Conservation (phyloP, 2,113 vertebrate genomes). For the Pseudopipra pipra region DNA sequence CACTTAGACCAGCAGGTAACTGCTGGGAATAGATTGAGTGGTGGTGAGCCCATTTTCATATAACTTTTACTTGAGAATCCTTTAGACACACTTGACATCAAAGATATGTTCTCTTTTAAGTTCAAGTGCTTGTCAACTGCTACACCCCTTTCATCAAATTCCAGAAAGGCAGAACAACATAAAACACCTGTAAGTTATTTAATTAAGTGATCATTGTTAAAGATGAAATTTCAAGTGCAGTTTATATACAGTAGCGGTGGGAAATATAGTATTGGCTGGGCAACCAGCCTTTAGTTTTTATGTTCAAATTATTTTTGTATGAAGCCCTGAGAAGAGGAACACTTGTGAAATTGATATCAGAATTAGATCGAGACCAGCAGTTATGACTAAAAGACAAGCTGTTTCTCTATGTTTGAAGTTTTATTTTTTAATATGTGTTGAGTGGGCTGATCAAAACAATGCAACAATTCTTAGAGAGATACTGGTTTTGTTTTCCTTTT, state of each 20-base stretch:
- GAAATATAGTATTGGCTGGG: neutral
- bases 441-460: neutral
- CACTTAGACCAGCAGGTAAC: constrained; percentile 63
- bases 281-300: neutral
- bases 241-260: neutral
- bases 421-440: neutral
- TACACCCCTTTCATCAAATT: constrained; percentile 26
- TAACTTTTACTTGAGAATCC: constrained; percentile 54
- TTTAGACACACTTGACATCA: constrained; percentile 60
- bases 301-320: neutral
- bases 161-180: neutral
- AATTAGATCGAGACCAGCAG: neutral
- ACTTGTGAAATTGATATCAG: neutral
- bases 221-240: neutral
- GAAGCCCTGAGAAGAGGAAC: neutral
- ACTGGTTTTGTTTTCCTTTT: neutral
- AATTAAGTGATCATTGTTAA: constrained; percentile 1
- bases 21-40: constrained; percentile 69
- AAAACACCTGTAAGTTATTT: neutral
- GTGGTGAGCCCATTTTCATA: constrained; percentile 58
- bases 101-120: constrained; percentile 40
- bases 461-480: neutral
- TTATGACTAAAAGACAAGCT: neutral
- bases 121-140: neutral
- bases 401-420: neutral